phyloP scores from a whole-genome alignment of 2,888 invertebrate genomes.

The Coelinius sp. region DNA sequence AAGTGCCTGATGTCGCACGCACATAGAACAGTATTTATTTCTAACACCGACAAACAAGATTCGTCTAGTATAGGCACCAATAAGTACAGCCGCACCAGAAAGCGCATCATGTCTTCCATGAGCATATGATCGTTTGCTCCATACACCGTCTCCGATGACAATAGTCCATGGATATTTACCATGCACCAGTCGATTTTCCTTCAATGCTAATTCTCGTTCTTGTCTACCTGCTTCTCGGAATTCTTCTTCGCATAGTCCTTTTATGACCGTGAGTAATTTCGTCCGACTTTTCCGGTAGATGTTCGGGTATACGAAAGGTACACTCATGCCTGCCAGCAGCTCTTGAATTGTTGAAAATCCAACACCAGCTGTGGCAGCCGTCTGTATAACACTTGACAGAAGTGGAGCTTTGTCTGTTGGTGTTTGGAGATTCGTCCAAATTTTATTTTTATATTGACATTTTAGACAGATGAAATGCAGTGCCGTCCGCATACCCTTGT shows the following conservation, averaged over 20 bases:
- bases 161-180: constrained; percentile 25
- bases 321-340: constrained; percentile 28
- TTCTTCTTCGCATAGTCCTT: constrained; percentile 13
- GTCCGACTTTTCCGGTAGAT: constrained; percentile 7
- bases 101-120: constrained; percentile 32
- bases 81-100: constrained; percentile 35
- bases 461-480: constrained; percentile 10
- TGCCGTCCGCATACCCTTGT: constrained; percentile 3
- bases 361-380: constrained; percentile 11
- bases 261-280: background rate
- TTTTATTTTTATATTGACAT: constrained; percentile 17
- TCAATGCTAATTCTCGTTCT: constrained; percentile 23
- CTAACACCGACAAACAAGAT: constrained; percentile 51
- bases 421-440: constrained; percentile 20
- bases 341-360: constrained; percentile 27
- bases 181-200: background rate
- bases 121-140: constrained; percentile 34
- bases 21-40: constrained; percentile 53
- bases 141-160: constrained; percentile 37
- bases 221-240: constrained; percentile 17
- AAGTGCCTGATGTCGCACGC: constrained; percentile 20
- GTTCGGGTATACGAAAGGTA: constrained; percentile 11
- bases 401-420: constrained; percentile 2
- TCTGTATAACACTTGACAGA: constrained; percentile 19
- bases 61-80: constrained; percentile 41